These are phyloP conservation scores for Lacerta viridis DNA, from an alignment of 2,797 vertebrate genomes.

Conservation along the genomic window DNA sequence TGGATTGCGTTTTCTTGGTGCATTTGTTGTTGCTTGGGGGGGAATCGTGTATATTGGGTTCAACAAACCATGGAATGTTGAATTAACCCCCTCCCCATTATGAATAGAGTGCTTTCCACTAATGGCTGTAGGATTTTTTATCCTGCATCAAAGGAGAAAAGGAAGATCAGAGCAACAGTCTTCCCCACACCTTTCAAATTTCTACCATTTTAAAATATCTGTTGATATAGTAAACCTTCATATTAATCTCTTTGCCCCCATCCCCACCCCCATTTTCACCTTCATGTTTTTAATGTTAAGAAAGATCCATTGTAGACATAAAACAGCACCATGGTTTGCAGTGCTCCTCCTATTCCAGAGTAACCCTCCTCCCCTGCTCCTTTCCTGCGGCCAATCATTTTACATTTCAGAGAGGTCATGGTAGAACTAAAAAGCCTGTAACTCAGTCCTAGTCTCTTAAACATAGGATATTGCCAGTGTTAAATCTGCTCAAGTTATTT, in stretches of 20 bases:
- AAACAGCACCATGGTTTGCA: not conserved
- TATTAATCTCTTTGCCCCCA: not conserved
- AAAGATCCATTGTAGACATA: too few relatives aligned
- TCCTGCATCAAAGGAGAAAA: conserved; percentile 22
- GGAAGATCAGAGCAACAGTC: conserved; percentile 43
- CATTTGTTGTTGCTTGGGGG: conserved; percentile 79
- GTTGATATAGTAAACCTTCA: not conserved
- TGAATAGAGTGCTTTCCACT: conserved; percentile 67
- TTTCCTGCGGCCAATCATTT: not conserved
- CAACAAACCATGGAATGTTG: conserved; percentile 77
- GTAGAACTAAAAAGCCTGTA: not conserved
- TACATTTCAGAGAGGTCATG: conserved; percentile 22
- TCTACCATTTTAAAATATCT: not conserved
- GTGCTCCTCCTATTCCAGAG: not conserved
- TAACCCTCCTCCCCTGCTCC: too few relatives aligned
- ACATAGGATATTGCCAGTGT: not conserved
- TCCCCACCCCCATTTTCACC: not conserved
- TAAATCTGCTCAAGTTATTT: conserved; percentile 38
- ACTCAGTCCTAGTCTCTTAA: not conserved
- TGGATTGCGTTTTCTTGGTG: conserved; percentile 80
- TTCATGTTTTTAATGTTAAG: not conserved
- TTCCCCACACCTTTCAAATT: conserved; percentile 38
- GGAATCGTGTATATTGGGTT: conserved; percentile 76
- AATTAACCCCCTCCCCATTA: conserved; percentile 78
- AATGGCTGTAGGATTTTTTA: conserved; percentile 64